Evolutionary conservation across 1,140 invertebrate species (phyloP).

Genomic region (Agrilus planipennis): DNA sequence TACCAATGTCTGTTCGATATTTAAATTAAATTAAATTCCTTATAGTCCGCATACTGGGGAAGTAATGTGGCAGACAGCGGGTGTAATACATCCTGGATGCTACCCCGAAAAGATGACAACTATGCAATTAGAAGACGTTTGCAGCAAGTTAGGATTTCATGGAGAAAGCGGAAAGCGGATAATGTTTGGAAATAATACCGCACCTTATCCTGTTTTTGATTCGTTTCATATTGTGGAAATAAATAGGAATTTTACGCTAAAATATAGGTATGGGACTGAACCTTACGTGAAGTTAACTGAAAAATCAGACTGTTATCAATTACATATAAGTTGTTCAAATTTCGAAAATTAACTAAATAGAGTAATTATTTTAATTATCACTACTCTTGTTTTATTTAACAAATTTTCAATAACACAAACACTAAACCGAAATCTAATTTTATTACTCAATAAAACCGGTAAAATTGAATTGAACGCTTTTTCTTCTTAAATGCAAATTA

Average conservation of each 20-base stretch:
- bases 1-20: not conserved
- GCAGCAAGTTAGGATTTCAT: constrained; percentile 32
- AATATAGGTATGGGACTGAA: constrained; percentile 21
- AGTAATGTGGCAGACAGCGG: constrained; percentile 40
- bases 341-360: no score
- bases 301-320: constrained; percentile 21
- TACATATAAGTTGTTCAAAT: constrained; percentile 12
- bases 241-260: constrained; percentile 14
- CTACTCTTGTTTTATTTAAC: not conserved
- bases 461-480: no score
- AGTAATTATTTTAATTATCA: no score
- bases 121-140: constrained; percentile 33
- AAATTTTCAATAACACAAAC: not conserved
- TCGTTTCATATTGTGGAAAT: constrained; percentile 24
- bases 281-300: constrained; percentile 21
- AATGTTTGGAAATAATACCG: not conserved
- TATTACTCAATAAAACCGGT: no score
- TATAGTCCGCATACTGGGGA: constrained; percentile 39
- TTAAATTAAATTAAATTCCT: constrained; percentile 4
- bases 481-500: no score
- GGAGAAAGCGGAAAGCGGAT: not conserved
- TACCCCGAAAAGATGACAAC: constrained; percentile 31
- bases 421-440: no score
- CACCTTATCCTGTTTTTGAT: constrained; percentile 13
- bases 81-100: constrained; percentile 48